phyloP scores from a whole-genome alignment of 2,797 vertebrate genomes.

The Sus cebifrons region DNA sequence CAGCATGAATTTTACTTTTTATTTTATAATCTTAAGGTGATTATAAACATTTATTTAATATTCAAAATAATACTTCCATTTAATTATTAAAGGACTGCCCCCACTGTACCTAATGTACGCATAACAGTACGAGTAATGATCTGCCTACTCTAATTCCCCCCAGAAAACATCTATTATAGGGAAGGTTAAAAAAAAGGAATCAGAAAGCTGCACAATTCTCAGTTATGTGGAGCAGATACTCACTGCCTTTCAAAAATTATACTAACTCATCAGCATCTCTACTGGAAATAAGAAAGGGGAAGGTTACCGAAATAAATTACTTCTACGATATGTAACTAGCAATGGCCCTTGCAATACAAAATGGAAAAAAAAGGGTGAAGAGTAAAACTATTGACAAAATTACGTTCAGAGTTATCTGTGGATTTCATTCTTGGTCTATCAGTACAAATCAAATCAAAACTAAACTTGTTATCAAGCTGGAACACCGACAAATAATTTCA shows the following conservation, averaged over 20 bases:
- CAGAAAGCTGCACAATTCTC: constrained; percentile 6
- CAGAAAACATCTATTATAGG: constrained; percentile 28
- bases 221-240: neutral
- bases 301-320: neutral
- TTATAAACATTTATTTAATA: constrained; percentile 25
- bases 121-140: neutral
- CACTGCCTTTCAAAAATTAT: constrained; percentile 44
- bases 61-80: constrained; percentile 45
- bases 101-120: neutral
- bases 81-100: neutral
- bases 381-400: neutral
- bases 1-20: constrained; percentile 46
- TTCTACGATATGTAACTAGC: constrained; percentile 15
- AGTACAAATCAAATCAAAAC: neutral
- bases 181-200: constrained; percentile 20
- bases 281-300: constrained; percentile 12
- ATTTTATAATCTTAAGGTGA: neutral
- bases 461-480: neutral
- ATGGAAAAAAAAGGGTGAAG: neutral
- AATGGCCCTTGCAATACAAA: neutral
- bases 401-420: neutral
- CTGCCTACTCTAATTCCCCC: neutral
- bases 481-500: neutral
- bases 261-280: constrained; percentile 11
- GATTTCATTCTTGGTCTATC: neutral